A percentile compares a stretch with the other conserved stretches of the same genome.
phyloP scores from a whole-genome alignment of 2,888 invertebrate species.

The Leptarthrus brevirostris region DNA sequence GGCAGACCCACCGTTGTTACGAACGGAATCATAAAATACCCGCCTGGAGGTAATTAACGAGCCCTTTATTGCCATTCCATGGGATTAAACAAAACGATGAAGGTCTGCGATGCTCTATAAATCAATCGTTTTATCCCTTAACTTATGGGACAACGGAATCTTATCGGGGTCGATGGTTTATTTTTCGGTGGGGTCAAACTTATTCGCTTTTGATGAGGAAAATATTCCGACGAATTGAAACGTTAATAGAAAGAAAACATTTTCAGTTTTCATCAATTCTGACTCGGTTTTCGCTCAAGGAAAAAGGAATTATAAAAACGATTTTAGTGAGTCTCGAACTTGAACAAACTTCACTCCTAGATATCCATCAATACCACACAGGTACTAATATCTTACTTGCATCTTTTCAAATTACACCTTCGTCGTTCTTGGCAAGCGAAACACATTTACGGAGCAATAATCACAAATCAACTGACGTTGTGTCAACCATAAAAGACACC shows the following conservation, averaged over 20 bases:
- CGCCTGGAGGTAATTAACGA: constrained; percentile 61
- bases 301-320: too few species aligned
- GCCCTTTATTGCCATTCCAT: constrained; percentile 59
- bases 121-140: constrained; percentile 54
- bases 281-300: too few species aligned
- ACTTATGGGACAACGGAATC: constrained; percentile 52
- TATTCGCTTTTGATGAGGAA: too few species aligned
- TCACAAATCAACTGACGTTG: constrained; percentile 55
- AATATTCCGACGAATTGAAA: too few species aligned
- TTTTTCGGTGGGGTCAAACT: constrained; percentile 9
- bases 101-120: constrained; percentile 52
- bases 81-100: constrained; percentile 53
- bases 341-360: too few species aligned
- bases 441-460: constrained; percentile 55
- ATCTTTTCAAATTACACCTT: too few species aligned
- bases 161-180: constrained; percentile 49
- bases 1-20: constrained; percentile 43
- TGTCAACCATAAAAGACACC: constrained; percentile 55
- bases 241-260: too few species aligned
- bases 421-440: too few species aligned
- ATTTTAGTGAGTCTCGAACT: too few species aligned
- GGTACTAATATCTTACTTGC: too few species aligned
- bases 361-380: too few species aligned
- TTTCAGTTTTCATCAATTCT: too few species aligned
- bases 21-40: constrained; percentile 55